Percentiles rank a stretch among this genome's conserved stretches.
phyloP scores from a whole-genome alignment of 1,140 invertebrate species.

The Mylabris phalerata region DNA sequence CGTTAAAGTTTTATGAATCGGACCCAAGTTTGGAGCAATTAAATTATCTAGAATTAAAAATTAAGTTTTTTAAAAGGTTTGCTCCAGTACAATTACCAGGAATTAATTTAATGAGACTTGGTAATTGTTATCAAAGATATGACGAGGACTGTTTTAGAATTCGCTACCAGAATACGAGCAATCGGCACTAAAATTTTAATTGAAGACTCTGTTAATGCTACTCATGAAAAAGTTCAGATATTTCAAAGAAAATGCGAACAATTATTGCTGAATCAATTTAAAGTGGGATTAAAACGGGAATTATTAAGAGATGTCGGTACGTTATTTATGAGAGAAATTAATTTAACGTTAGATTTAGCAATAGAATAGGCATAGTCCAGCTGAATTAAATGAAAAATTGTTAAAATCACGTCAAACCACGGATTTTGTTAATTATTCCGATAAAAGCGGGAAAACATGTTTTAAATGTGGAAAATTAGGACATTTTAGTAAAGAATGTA shows the following conservation, averaged over 20 bases:
- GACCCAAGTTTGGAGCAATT: background rate
- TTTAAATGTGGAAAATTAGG: background rate
- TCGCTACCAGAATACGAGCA: background rate
- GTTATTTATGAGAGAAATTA: background rate
- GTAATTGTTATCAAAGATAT: background rate
- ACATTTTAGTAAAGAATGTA: background rate
- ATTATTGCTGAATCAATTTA: background rate
- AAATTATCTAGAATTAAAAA: background rate
- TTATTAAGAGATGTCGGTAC: background rate
- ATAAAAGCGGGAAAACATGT: background rate
- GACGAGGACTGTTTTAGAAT: background rate
- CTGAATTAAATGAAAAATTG: background rate
- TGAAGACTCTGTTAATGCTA: background rate
- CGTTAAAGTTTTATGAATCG: background rate
- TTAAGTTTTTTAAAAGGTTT: background rate
- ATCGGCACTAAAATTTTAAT: background rate
- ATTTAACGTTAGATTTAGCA: background rate
- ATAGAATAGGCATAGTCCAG: background rate
- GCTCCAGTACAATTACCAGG: background rate
- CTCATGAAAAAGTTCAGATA: background rate
- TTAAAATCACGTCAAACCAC: background rate
- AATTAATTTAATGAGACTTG: background rate
- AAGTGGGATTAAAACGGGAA: background rate
- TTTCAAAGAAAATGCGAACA: background rate
- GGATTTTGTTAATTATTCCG: background rate